phyloP scores from a whole-genome alignment of 2,888 invertebrate species.

The Drosophila sordidula region DNA sequence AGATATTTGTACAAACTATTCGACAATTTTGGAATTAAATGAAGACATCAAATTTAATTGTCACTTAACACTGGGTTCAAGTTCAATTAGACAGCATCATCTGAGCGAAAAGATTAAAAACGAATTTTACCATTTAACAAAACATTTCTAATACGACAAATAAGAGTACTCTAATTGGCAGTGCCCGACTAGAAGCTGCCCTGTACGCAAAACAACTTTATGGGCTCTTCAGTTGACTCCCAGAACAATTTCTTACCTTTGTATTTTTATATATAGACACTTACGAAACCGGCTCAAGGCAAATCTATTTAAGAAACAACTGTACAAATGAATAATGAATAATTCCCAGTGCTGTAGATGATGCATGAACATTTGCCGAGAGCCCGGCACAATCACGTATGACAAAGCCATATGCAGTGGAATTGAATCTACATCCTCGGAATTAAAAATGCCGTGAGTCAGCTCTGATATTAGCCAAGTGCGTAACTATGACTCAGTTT shows the following conservation, averaged over 20 bases:
- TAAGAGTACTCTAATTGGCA: no score
- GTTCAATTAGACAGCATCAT: constrained; percentile 57
- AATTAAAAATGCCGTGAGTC: constrained; percentile 1
- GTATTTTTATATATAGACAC: no score
- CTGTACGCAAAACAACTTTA: no score
- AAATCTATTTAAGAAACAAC: not conserved
- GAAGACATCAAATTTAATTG: constrained; percentile 67
- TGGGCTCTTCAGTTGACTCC: no score
- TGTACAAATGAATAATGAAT: constrained; percentile 23
- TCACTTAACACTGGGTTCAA: constrained; percentile 70
- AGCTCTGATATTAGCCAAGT: not conserved
- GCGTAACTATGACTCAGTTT: constrained; percentile 3
- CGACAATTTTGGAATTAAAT: constrained; percentile 39
- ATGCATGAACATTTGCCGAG: not conserved
- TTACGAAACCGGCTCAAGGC: no score
- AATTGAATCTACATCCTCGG: constrained; percentile 2
- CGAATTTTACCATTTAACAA: not conserved
- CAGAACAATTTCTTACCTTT: no score
- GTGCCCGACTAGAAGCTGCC: no score
- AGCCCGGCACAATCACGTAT: constrained; percentile 1
- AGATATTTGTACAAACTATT: constrained; percentile 17
- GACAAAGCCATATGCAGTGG: constrained; percentile 1
- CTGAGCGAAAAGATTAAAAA: constrained; percentile 14
- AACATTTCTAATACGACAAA: not conserved
- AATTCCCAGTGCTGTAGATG: constrained; percentile 2